These are phyloP conservation scores for Lymantria monacha DNA, from an alignment of 2,888 invertebrate species.

Conservation along the genomic window DNA sequence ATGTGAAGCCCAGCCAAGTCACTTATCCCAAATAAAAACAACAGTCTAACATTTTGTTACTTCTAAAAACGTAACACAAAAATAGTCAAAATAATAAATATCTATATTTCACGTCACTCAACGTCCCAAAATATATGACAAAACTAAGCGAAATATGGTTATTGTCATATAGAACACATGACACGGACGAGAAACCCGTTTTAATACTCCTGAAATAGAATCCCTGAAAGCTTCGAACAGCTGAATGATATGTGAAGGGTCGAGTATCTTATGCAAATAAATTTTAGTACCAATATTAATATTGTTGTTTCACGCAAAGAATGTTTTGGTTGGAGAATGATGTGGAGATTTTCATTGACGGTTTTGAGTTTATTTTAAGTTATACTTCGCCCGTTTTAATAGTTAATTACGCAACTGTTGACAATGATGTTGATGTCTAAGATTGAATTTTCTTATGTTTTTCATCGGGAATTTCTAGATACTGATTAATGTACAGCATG, in stretches of 20 bases:
- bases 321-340: too few relatives aligned
- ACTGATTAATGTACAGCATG: too few relatives aligned
- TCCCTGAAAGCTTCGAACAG: conserved; percentile 39
- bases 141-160: conserved; percentile 56
- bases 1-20: too few relatives aligned
- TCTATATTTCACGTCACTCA: conserved; percentile 49
- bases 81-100: conserved; percentile 48
- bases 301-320: too few relatives aligned
- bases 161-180: conserved; percentile 64
- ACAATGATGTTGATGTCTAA: too few relatives aligned
- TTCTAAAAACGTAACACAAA: conserved; percentile 23
- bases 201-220: conserved; percentile 48
- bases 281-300: conserved; percentile 10
- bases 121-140: conserved; percentile 40
- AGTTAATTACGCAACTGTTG: too few relatives aligned
- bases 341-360: too few relatives aligned
- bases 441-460: too few relatives aligned
- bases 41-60: not conserved
- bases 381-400: too few relatives aligned
- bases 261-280: conserved; percentile 29
- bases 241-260: conserved; percentile 31
- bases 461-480: too few relatives aligned
- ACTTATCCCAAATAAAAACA: too few relatives aligned
- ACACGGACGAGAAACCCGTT: conserved; percentile 50
- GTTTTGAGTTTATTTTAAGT: too few relatives aligned